Evolutionary conservation across 2,797 vertebrate species (phyloP).

Genomic region (Emys orbicularis): DNA sequence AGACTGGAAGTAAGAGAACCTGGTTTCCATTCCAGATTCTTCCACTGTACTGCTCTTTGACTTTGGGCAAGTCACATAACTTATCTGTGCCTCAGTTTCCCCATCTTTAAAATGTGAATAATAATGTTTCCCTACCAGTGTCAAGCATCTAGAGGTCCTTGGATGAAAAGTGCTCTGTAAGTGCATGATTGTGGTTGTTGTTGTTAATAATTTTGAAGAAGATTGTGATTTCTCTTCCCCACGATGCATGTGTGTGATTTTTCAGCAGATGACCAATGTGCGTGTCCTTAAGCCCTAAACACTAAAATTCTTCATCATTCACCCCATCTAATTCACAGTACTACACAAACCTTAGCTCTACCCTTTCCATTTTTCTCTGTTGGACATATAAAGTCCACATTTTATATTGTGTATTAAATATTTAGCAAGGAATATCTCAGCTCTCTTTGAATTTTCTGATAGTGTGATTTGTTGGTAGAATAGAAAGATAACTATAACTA

Average conservation of each 20-base stretch:
- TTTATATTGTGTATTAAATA: neutral
- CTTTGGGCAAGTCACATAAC: neutral
- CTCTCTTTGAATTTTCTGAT: conserved; percentile 50
- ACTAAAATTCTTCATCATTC: neutral
- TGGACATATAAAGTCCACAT: neutral
- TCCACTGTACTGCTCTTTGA: neutral
- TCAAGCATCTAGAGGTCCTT: neutral
- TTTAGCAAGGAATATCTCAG: conserved; percentile 56
- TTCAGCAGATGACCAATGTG: neutral
- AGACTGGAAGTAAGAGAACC: neutral
- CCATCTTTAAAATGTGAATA: neutral
- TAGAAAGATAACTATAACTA: conserved; percentile 44
- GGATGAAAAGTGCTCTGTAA: neutral
- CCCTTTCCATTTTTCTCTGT: neutral
- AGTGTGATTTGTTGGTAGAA: conserved; percentile 24
- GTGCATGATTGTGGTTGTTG: neutral
- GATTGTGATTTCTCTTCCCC: neutral
- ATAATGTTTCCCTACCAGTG: neutral
- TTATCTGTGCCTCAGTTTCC: neutral
- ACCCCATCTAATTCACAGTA: neutral
- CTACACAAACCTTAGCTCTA: conserved; percentile 19
- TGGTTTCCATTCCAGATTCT: neutral
- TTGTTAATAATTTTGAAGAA: neutral
- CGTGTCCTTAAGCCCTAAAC: neutral
- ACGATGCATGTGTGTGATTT: neutral